Percentiles rank a stretch among this genome's conserved stretches.
These are phyloP conservation scores for Morus bassanus DNA, from an alignment of 2,797 vertebrate genomes.

Conservation along the genomic window DNA sequence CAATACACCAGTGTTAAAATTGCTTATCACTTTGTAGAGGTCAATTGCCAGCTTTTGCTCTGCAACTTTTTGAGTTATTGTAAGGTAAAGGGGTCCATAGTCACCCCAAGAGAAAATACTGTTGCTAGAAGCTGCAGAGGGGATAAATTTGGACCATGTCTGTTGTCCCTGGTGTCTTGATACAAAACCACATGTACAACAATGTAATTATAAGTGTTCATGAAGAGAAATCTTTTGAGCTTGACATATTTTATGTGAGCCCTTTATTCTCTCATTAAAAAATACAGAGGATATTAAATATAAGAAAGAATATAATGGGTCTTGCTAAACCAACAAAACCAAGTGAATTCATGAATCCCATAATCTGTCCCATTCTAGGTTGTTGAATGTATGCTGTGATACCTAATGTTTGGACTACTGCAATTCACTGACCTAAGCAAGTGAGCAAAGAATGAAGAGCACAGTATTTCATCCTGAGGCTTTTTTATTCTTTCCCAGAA, in stretches of 20 bases:
- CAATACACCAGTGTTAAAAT: neutral
- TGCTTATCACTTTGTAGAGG: neutral
- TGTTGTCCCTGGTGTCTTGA: neutral
- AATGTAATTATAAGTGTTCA: neutral
- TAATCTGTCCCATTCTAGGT: neutral
- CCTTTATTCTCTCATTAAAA: neutral
- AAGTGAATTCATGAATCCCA: neutral
- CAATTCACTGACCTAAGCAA: neutral
- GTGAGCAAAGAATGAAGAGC: neutral
- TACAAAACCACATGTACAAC: neutral
- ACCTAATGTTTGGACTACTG: neutral
- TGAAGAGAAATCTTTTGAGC: neutral
- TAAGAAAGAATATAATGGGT: neutral
- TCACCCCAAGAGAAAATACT: neutral
- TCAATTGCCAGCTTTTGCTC: neutral
- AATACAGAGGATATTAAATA: neutral
- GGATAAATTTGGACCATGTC: neutral
- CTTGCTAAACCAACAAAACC: neutral
- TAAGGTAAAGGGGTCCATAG: neutral
- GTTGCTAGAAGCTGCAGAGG: neutral
- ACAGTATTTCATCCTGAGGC: neutral
- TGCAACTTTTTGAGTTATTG: neutral
- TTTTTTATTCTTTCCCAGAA: conserved; percentile 44
- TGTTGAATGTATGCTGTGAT: neutral
- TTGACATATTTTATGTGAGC: neutral